phyloP scores from a whole-genome alignment of 2,113 vertebrate genomes.

The Acanthisitta chloris region DNA sequence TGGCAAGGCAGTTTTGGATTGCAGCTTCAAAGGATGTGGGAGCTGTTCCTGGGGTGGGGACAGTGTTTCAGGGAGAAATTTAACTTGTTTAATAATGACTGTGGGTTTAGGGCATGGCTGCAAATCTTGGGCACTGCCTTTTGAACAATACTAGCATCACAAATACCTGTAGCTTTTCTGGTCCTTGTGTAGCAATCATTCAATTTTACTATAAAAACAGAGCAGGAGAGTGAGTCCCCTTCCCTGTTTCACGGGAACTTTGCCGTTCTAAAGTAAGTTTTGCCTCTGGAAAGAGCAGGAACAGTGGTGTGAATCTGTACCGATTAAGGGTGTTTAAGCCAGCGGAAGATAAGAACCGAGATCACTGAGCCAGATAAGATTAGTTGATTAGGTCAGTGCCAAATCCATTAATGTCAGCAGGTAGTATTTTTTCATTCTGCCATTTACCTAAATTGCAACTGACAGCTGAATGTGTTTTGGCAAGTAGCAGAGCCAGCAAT shows the following conservation, averaged over 20 bases:
- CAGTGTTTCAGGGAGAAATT: neutral
- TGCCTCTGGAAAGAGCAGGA: neutral
- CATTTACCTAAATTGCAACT: slow-evolving; percentile 38
- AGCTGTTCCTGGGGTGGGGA: neutral
- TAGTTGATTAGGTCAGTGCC: slow-evolving; percentile 45
- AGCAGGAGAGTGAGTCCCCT: neutral
- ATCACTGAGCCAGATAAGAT: neutral
- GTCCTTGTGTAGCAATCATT: neutral
- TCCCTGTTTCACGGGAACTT: neutral
- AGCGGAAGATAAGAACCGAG: neutral
- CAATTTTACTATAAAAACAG: neutral
- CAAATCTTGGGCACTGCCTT: neutral
- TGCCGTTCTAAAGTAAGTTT: neutral
- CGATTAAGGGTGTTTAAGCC: neutral
- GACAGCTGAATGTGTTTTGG: slow-evolving; percentile 55
- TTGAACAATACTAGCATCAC: neutral
- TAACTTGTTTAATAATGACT: neutral
- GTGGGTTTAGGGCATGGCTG: neutral
- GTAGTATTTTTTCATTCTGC: slow-evolving; percentile 32
- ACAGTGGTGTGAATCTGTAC: neutral
- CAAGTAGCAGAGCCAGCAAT: neutral
- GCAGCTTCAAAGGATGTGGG: neutral
- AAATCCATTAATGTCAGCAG: slow-evolving; percentile 33
- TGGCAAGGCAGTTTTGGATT: neutral
- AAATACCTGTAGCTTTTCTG: neutral